Percentiles rank a stretch among this genome's conserved stretches.
These are phyloP conservation scores for Parotia lawesii DNA, from an alignment of 2,113 vertebrate species.

Conservation along the genomic window DNA sequence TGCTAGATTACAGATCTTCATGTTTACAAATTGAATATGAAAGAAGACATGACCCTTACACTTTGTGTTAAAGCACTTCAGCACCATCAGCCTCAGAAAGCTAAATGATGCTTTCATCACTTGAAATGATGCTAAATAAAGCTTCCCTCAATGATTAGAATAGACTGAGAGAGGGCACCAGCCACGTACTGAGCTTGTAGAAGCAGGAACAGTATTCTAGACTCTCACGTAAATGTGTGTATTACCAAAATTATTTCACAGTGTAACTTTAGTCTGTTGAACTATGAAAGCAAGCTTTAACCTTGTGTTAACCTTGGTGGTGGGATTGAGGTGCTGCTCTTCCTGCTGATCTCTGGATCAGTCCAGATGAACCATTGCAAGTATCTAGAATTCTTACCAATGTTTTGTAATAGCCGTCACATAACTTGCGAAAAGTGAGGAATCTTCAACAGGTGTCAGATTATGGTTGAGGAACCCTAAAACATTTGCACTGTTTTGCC, in stretches of 20 bases:
- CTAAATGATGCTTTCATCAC: background rate
- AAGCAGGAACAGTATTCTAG: background rate
- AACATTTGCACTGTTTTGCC: background rate
- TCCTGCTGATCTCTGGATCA: background rate
- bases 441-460: background rate
- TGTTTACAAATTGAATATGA: background rate
- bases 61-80: background rate
- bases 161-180: background rate
- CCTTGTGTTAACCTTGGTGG: background rate
- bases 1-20: background rate
- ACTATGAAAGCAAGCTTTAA: background rate
- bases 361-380: background rate
- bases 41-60: background rate
- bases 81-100: background rate
- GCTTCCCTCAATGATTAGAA: background rate
- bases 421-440: background rate
- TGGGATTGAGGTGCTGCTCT: background rate
- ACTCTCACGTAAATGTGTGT: background rate
- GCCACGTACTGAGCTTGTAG: rapidly evolving
- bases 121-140: too few relatives aligned
- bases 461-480: background rate
- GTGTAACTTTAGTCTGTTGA: background rate
- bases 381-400: background rate
- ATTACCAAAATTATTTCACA: background rate
- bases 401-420: background rate